Conservation (phyloP, 2,797 vertebrate genomes). For the Alauda arvensis region DNA sequence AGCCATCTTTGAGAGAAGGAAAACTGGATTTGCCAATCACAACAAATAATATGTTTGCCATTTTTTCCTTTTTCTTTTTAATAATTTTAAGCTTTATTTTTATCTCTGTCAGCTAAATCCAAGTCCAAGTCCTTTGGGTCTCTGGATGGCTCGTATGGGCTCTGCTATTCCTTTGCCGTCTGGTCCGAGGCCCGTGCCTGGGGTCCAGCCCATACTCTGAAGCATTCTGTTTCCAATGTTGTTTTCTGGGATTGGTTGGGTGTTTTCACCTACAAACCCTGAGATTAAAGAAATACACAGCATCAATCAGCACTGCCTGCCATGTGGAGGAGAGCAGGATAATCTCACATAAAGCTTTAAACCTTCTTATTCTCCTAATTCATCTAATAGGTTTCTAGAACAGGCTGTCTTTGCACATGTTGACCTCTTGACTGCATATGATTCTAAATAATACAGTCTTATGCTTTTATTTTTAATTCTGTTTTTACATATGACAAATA, state of each 20-base stretch:
- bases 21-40: not conserved
- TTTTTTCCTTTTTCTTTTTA: not conserved
- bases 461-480: not conserved
- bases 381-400: slow-evolving; percentile 60
- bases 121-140: slow-evolving; percentile 79
- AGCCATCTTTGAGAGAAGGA: slow-evolving; percentile 27
- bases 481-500: not conserved
- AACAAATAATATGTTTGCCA: not conserved
- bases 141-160: slow-evolving; percentile 86
- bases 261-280: slow-evolving; percentile 87
- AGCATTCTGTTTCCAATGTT: slow-evolving; percentile 94
- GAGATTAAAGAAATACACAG: slow-evolving; percentile 63
- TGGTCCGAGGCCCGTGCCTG: slow-evolving; percentile 87
- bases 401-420: slow-evolving; percentile 53
- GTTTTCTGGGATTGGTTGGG: slow-evolving; percentile 83
- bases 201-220: slow-evolving; percentile 95
- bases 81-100: slow-evolving; percentile 4
- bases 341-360: slow-evolving; percentile 63
- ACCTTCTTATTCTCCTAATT: slow-evolving; percentile 69
- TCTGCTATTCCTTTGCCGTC: slow-evolving; percentile 92
- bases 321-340: slow-evolving; percentile 50
- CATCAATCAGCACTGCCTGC: slow-evolving; percentile 46
- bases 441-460: not conserved
- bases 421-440: slow-evolving; percentile 38
- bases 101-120: slow-evolving; percentile 74